Evolutionary conservation across 2,888 invertebrate species (phyloP).

Genomic region (Thymelicus acteon): DNA sequence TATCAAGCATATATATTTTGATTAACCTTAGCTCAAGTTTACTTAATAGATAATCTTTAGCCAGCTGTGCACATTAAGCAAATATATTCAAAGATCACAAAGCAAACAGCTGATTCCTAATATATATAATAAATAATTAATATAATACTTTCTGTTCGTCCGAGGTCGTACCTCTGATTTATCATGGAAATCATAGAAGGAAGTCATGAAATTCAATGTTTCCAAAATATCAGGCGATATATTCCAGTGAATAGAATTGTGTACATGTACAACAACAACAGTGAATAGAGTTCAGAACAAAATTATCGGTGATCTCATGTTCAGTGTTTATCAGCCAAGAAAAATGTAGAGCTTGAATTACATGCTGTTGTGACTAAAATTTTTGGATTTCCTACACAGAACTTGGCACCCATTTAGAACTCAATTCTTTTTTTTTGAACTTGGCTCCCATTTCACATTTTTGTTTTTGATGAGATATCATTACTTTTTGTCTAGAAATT

Average conservation of each 20-base stretch:
- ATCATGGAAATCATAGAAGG: constrained; percentile 21
- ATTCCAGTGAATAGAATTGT: no score
- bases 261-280: no score
- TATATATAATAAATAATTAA: not conserved
- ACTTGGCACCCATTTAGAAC: no score
- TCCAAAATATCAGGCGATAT: no score
- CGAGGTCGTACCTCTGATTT: not conserved
- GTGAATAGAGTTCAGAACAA: constrained; percentile 16
- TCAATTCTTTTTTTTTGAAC: no score
- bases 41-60: not conserved
- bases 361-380: no score
- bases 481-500: no score
- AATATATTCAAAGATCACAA: not conserved
- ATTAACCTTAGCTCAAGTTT: not conserved
- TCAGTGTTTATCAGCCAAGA: not conserved
- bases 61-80: constrained; percentile 1
- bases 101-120: not conserved
- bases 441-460: no score
- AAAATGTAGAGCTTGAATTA: no score
- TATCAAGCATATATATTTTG: no score
- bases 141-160: not conserved
- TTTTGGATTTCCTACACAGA: no score
- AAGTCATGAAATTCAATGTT: constrained; percentile 45
- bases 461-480: no score
- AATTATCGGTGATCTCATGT: constrained; percentile 22